Evolutionary conservation across 2,888 invertebrate genomes (phyloP).

Genomic region (Abrostola tripartita): DNA sequence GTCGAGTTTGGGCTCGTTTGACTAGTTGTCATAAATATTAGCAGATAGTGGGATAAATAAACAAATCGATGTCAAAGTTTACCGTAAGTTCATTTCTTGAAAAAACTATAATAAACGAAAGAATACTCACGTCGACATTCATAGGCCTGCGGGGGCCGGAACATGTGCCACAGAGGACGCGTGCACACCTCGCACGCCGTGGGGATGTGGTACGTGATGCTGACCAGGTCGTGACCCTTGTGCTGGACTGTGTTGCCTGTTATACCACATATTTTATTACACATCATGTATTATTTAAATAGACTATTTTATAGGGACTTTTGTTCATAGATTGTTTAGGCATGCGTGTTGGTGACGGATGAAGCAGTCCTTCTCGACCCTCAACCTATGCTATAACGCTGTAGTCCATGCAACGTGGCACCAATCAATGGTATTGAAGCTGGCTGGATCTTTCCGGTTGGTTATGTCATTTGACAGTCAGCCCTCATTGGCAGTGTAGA

Average conservation of each 20-base stretch:
- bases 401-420: neutral
- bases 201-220: constrained; percentile 99
- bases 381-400: neutral
- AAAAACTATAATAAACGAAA: neutral
- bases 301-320: too few species aligned
- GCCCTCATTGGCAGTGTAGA: neutral
- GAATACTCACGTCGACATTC: constrained; percentile 96
- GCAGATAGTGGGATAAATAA: too few species aligned
- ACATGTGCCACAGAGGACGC: constrained; percentile 98
- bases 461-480: neutral
- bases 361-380: too few species aligned
- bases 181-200: constrained; percentile 99
- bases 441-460: too few species aligned
- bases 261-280: neutral
- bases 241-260: constrained; percentile 91
- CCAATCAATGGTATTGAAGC: too few species aligned
- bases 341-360: too few species aligned
- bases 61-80: too few species aligned
- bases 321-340: too few species aligned
- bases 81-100: too few species aligned
- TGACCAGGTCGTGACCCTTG: constrained; percentile 98
- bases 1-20: too few species aligned
- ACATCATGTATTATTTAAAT: neutral
- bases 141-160: constrained; percentile 98
- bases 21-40: too few species aligned